Percentiles rank a stretch among this genome's conserved stretches.
Evolutionary conservation across 2,113 vertebrate species (phyloP).

Genomic region (Chascanopsetta lugubris): DNA sequence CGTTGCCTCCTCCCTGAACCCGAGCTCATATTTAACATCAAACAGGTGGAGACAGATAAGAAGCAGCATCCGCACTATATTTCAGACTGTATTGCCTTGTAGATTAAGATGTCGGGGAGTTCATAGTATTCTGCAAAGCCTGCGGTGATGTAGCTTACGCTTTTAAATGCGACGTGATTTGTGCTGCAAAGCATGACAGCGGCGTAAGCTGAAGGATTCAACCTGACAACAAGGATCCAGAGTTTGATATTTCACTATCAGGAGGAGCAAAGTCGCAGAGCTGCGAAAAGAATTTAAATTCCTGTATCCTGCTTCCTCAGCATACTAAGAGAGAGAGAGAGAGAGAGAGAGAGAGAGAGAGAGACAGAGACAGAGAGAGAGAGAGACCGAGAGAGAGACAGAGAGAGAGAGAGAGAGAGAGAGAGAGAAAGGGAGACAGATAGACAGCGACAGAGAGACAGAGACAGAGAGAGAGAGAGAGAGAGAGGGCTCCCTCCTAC

Average conservation of each 20-base stretch:
- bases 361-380: no score
- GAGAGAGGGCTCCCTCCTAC: neutral
- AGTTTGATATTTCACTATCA: conserved; percentile 39
- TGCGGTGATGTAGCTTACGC: conserved; percentile 41
- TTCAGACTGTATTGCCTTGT: conserved; percentile 64
- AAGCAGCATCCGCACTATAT: conserved; percentile 40
- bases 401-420: no score
- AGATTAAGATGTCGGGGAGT: conserved; percentile 71
- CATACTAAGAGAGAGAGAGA: conserved; percentile 27
- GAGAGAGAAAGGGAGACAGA: no score
- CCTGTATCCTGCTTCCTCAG: conserved; percentile 13
- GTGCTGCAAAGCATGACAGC: conserved; percentile 47
- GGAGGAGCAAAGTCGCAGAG: conserved; percentile 7
- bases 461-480: no score
- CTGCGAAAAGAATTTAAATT: conserved; percentile 20
- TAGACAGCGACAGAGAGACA: no score
- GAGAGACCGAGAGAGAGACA: no score
- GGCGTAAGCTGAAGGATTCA: conserved; percentile 48
- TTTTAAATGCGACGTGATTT: conserved; percentile 61
- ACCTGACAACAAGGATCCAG: conserved; percentile 55
- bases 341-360: no score
- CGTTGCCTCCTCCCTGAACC: conserved; percentile 45
- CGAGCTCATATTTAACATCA: conserved; percentile 58
- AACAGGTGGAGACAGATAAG: conserved; percentile 61
- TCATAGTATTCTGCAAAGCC: conserved; percentile 60